Conservation (phyloP, 2,797 vertebrate genomes). For the Xiphophorus birchmanni region DNA sequence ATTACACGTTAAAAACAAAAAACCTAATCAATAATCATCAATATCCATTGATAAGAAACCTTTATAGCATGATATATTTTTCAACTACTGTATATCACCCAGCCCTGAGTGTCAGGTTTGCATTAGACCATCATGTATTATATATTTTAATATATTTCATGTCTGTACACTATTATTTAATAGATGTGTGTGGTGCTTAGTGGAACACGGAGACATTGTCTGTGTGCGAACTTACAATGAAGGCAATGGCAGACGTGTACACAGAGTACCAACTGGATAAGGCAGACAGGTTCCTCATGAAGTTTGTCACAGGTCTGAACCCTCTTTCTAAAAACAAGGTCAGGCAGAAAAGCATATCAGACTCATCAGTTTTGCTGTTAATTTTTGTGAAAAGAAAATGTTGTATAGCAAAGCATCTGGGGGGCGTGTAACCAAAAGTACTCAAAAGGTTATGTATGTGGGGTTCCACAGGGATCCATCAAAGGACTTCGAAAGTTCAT, state of each 20-base stretch:
- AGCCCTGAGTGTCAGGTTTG: neutral
- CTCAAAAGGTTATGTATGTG: neutral
- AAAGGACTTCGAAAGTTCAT: neutral
- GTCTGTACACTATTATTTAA: neutral
- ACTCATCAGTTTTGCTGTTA: neutral
- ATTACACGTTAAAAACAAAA: too few relatives aligned
- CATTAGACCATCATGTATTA: neutral
- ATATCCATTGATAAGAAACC: too few relatives aligned
- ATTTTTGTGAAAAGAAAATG: neutral
- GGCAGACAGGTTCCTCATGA: constrained; percentile 94
- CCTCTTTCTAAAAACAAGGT: constrained; percentile 85
- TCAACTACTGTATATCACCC: too few relatives aligned
- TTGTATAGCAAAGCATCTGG: neutral
- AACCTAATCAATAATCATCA: too few relatives aligned
- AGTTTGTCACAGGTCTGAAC: constrained; percentile 94
- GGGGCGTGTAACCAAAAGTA: neutral
- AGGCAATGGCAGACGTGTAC: constrained; percentile 96
- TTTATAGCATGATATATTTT: too few relatives aligned
- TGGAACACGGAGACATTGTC: neutral
- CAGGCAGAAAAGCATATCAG: neutral
- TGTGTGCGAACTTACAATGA: constrained; percentile 86
- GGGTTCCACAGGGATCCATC: neutral
- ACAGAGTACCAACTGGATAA: constrained; percentile 96
- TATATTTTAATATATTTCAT: neutral
- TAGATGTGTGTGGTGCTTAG: neutral